A percentile compares a stretch with the other conserved stretches of the same genome.
These are phyloP conservation scores for Rhegmatorhina hoffmannsi DNA, from an alignment of 2,113 vertebrate species.

Conservation along the genomic window DNA sequence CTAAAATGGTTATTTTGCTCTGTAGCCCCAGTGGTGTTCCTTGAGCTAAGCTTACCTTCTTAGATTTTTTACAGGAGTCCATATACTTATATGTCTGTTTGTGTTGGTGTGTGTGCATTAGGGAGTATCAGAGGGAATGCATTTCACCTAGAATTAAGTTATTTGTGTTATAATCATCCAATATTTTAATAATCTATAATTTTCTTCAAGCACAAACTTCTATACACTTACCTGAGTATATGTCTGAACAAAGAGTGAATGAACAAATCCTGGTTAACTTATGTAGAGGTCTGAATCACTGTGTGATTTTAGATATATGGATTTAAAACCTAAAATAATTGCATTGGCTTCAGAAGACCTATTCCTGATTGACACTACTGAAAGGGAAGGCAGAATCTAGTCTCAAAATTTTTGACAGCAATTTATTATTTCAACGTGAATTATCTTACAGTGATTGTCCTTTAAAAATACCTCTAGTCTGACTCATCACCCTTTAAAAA, in stretches of 20 bases:
- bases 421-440: neutral
- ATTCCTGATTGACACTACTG: neutral
- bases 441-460: neutral
- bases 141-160: neutral
- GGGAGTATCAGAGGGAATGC: neutral
- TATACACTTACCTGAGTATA: neutral
- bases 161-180: neutral
- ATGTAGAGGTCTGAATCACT: neutral
- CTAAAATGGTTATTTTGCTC: neutral
- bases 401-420: neutral
- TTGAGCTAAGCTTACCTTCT: neutral
- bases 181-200: neutral
- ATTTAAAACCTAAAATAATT: neutral
- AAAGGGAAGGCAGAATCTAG: neutral
- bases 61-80: neutral
- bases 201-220: neutral
- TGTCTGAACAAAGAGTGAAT: neutral
- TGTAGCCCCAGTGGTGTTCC: neutral
- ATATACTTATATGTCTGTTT: neutral
- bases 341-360: neutral
- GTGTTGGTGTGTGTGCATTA: neutral
- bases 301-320: neutral
- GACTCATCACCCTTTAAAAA: neutral
- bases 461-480: neutral
- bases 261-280: neutral